Conservation (phyloP, 1,140 invertebrate species). For the Tigriopus japonicus region DNA sequence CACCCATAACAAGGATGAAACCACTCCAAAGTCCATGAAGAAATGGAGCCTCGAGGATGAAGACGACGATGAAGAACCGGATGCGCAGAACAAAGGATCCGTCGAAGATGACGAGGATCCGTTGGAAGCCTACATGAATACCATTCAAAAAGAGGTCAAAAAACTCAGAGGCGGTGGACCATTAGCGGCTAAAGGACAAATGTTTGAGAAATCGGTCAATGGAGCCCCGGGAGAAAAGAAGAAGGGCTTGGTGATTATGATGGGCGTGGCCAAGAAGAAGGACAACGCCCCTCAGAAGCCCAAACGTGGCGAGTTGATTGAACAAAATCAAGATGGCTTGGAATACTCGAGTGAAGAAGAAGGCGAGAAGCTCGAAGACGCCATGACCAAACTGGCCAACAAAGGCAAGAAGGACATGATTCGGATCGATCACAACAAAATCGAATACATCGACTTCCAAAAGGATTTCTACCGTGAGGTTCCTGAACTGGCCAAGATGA, state of each 20-base stretch:
- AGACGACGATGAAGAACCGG: constrained; percentile 29
- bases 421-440: constrained; percentile 64
- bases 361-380: constrained; percentile 68
- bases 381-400: constrained; percentile 65
- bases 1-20: not conserved
- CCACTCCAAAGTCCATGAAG: constrained; percentile 5
- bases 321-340: constrained; percentile 88
- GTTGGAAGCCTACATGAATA: constrained; percentile 89
- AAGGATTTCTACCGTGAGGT: constrained; percentile 92
- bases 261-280: constrained; percentile 75
- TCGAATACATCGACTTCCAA: constrained; percentile 69
- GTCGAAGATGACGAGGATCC: constrained; percentile 59
- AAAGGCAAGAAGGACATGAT: constrained; percentile 62
- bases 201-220: constrained; percentile 14
- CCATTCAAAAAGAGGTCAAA: constrained; percentile 28
- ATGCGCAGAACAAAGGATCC: constrained; percentile 17
- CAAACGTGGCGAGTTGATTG: constrained; percentile 76
- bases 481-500: constrained; percentile 73
- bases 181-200: constrained; percentile 14
- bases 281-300: constrained; percentile 37
- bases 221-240: constrained; percentile 17
- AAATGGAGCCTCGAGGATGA: constrained; percentile 20
- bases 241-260: constrained; percentile 51
- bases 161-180: constrained; percentile 18
- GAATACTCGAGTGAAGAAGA: constrained; percentile 94